A percentile compares a stretch with the other conserved stretches of the same genome.
Evolutionary conservation across 1,140 invertebrate species (phyloP).

Genomic region (Diorhabda elongata): DNA sequence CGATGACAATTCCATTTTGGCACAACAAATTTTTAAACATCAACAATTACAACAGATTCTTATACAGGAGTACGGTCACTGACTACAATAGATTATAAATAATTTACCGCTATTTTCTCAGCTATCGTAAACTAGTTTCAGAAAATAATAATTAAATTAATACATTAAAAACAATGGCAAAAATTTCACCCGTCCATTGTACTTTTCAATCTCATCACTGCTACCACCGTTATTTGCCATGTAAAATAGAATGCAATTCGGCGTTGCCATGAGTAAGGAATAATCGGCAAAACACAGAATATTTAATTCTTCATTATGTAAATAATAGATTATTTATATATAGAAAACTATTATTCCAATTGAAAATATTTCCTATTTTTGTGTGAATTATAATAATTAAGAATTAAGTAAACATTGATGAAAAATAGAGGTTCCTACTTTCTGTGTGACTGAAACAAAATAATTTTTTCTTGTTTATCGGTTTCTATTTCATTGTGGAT

Average conservation of each 20-base stretch:
- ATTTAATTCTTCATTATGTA: background rate
- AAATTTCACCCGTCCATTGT: constrained; percentile 31
- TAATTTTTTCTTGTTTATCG: no score
- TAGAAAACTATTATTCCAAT: no score
- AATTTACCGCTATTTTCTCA: background rate
- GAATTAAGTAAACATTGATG: no score
- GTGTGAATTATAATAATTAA: no score
- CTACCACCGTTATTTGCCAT: background rate
- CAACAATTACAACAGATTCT: background rate
- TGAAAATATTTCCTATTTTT: no score
- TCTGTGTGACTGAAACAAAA: no score
- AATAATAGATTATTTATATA: no score
- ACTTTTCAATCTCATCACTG: constrained; percentile 18
- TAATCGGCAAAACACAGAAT: background rate
- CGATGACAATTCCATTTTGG: constrained; percentile 37
- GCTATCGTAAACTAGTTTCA: background rate
- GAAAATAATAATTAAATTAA: constrained; percentile 13
- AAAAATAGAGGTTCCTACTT: no score
- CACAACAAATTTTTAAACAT: constrained; percentile 16
- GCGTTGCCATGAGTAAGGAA: no score
- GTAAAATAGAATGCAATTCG: background rate
- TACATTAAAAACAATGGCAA: constrained; percentile 16
- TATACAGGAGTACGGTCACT: no score
- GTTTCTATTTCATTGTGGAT: no score
- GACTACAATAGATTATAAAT: no score